Conservation (phyloP, 2,888 invertebrate species). For the Sceliomorpha sp. region DNA sequence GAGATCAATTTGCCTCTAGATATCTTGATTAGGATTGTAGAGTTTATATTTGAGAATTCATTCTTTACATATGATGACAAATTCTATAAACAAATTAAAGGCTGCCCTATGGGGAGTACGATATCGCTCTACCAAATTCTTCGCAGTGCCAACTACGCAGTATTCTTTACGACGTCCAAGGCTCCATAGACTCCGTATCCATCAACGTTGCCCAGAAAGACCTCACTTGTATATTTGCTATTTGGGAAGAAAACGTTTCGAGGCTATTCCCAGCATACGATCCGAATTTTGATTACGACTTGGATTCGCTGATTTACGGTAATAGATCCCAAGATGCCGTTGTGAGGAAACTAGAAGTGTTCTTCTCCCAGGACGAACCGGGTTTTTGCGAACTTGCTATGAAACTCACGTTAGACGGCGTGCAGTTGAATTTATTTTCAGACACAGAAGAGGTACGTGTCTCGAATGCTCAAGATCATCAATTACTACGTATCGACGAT, state of each 20-base stretch:
- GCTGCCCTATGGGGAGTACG: too few species aligned
- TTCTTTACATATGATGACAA: too few species aligned
- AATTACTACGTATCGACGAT: too few species aligned
- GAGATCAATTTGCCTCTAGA: too few species aligned
- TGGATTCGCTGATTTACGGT: slow-evolving; percentile 48
- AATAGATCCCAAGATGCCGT: slow-evolving; percentile 80
- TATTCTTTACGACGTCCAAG: slow-evolving; percentile 83
- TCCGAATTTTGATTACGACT: slow-evolving; percentile 18
- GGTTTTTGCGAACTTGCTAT: slow-evolving; percentile 69
- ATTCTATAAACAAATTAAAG: too few species aligned
- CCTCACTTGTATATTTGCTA: slow-evolving; percentile 86
- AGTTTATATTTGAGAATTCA: too few species aligned
- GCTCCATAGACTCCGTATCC: slow-evolving; percentile 85
- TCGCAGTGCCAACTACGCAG: slow-evolving; percentile 61
- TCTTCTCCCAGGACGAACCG: slow-evolving; percentile 86
- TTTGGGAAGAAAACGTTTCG: slow-evolving; percentile 87
- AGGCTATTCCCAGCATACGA: slow-evolving; percentile 61
- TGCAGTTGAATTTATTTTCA: slow-evolving; percentile 86
- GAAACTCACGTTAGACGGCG: slow-evolving; percentile 85
- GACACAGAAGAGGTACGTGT: slow-evolving; percentile 88
- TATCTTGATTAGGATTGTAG: too few species aligned
- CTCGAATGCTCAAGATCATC: too few species aligned
- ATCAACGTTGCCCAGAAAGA: slow-evolving; percentile 89
- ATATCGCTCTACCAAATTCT: too few species aligned
- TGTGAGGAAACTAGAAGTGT: slow-evolving; percentile 87